These are phyloP conservation scores for Cnemophilus loriae DNA, from an alignment of 2,113 vertebrate genomes.

Conservation along the genomic window DNA sequence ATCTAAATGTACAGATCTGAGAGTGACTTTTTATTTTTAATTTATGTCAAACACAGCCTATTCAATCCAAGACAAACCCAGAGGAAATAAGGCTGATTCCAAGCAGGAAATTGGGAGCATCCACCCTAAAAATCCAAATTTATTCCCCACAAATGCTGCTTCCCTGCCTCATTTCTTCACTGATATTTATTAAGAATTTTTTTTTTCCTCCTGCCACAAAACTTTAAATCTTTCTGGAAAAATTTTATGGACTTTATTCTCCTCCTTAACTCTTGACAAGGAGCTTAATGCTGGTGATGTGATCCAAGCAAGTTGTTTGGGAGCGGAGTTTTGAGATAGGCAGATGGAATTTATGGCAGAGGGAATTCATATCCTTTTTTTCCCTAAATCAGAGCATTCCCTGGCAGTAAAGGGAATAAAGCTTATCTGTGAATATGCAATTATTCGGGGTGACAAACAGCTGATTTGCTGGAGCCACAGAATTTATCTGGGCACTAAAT, in stretches of 20 bases:
- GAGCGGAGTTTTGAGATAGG: background rate
- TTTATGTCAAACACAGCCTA: background rate
- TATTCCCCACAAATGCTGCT: background rate
- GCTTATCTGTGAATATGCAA: background rate
- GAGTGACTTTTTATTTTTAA: background rate
- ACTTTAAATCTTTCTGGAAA: background rate
- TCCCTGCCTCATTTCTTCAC: accelerated
- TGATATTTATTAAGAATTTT: background rate
- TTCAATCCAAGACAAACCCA: background rate
- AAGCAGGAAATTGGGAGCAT: background rate
- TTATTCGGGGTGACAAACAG: background rate
- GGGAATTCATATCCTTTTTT: background rate
- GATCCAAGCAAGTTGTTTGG: background rate
- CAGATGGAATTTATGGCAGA: background rate
- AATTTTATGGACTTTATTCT: background rate
- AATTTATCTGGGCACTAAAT: background rate
- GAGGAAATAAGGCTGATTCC: background rate
- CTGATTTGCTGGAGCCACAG: background rate
- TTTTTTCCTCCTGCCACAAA: background rate
- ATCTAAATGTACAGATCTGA: background rate
- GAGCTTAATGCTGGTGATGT: background rate
- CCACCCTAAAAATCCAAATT: background rate
- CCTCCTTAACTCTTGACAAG: background rate
- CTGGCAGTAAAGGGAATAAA: background rate
- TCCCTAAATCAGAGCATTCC: background rate